Evolutionary conservation across 2,797 vertebrate genomes (phyloP).

Genomic region (Pelochelys cantorii): DNA sequence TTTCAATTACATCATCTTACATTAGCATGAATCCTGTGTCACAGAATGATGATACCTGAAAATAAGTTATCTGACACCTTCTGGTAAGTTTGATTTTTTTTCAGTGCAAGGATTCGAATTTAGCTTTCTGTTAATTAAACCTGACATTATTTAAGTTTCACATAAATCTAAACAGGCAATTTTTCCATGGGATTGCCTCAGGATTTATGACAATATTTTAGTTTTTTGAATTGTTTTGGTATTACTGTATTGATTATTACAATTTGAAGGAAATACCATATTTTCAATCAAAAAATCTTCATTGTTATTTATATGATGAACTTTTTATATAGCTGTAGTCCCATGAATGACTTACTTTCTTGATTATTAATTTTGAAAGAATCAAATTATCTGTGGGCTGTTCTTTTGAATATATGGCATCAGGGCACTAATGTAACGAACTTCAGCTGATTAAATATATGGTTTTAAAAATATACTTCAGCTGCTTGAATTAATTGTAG

Average conservation of each 20-base stretch:
- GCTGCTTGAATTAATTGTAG: not conserved
- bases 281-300: not conserved
- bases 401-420: not conserved
- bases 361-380: not conserved
- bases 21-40: fast-evolving
- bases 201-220: not conserved
- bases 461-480: not conserved
- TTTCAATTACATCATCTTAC: not conserved
- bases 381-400: not conserved
- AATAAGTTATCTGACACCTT: not conserved
- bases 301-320: not conserved
- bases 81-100: not conserved
- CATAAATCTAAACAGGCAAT: not conserved
- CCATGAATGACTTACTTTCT: not conserved
- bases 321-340: not conserved
- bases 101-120: not conserved
- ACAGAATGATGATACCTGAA: not conserved
- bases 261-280: not conserved
- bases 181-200: not conserved
- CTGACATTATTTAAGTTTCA: not conserved
- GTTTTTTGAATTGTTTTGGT: not conserved
- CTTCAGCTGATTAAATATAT: not conserved
- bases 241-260: too few relatives aligned
- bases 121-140: fast-evolving
- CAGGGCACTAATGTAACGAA: not conserved